These are phyloP conservation scores for Sinosuthora webbiana DNA, from an alignment of 2,113 vertebrate species.

Conservation along the genomic window DNA sequence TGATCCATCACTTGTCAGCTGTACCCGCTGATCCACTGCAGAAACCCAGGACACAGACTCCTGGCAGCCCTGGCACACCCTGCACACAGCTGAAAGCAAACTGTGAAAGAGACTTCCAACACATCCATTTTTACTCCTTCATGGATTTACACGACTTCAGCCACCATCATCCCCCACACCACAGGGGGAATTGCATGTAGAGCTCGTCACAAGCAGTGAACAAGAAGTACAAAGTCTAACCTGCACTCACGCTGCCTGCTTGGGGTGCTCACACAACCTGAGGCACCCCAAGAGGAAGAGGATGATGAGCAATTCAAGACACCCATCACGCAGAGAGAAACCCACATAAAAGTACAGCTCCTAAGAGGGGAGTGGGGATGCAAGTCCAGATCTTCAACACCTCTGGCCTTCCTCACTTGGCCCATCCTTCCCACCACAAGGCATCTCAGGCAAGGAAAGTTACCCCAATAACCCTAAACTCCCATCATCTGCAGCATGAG, in stretches of 20 bases:
- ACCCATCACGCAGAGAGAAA: background rate
- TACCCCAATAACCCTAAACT: background rate
- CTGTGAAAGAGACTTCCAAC: background rate
- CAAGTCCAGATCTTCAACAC: background rate
- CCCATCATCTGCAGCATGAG: background rate
- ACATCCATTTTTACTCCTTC: fast-evolving
- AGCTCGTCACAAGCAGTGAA: background rate
- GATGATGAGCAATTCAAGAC: background rate
- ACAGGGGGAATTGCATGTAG: fast-evolving
- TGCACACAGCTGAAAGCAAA: background rate
- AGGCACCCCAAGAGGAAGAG: background rate
- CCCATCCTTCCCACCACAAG: background rate
- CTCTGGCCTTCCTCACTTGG: background rate
- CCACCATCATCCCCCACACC: background rate
- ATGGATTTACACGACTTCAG: fast-evolving
- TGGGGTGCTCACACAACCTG: background rate
- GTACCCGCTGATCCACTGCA: background rate
- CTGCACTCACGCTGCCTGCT: background rate
- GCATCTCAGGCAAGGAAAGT: background rate
- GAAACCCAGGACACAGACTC: background rate
- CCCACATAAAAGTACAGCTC: background rate
- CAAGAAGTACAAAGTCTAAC: background rate
- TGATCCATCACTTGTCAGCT: background rate
- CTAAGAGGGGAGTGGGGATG: background rate
- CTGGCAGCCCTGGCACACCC: background rate